These are phyloP conservation scores for Xiphophorus couchianus DNA, from an alignment of 2,113 vertebrate genomes.

Conservation along the genomic window DNA sequence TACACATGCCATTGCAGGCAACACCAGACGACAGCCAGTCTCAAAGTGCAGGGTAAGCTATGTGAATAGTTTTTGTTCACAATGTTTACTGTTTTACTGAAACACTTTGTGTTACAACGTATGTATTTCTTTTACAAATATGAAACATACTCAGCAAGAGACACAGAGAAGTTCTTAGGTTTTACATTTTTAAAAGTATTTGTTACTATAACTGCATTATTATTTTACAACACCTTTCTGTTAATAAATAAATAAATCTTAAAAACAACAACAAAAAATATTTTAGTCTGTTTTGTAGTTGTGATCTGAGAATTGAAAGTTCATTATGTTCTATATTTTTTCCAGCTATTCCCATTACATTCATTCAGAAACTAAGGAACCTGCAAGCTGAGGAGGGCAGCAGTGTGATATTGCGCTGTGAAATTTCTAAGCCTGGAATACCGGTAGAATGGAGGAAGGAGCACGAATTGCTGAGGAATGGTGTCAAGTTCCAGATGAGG, in stretches of 20 bases:
- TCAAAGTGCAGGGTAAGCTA: slow-evolving; percentile 84
- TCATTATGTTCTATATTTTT: slow-evolving; percentile 23
- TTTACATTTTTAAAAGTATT: not conserved
- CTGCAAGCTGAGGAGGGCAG: slow-evolving; percentile 85
- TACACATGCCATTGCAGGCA: slow-evolving; percentile 86
- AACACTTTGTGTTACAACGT: not conserved
- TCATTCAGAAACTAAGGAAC: slow-evolving; percentile 84
- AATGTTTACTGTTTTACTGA: not conserved
- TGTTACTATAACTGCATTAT: too few relatives aligned
- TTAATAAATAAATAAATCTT: too few relatives aligned
- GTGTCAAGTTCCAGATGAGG: slow-evolving; percentile 80
- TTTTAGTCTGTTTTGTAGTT: not conserved
- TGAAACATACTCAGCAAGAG: not conserved
- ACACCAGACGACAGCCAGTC: slow-evolving; percentile 81
- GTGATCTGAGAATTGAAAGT: not conserved
- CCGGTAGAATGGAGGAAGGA: slow-evolving; percentile 85
- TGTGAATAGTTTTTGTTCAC: not conserved
- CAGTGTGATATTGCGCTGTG: slow-evolving; percentile 83
- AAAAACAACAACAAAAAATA: not conserved
- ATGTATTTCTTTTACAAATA: fast-evolving
- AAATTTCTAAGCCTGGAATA: slow-evolving; percentile 83
- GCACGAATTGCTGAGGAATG: slow-evolving; percentile 76
- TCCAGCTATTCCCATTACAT: slow-evolving; percentile 83
- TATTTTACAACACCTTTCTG: too few relatives aligned
- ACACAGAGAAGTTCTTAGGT: not conserved